Percentiles rank a stretch among this genome's conserved stretches.
These are phyloP conservation scores for Tribolium freemani DNA, from an alignment of 2,888 invertebrate species.

Conservation along the genomic window DNA sequence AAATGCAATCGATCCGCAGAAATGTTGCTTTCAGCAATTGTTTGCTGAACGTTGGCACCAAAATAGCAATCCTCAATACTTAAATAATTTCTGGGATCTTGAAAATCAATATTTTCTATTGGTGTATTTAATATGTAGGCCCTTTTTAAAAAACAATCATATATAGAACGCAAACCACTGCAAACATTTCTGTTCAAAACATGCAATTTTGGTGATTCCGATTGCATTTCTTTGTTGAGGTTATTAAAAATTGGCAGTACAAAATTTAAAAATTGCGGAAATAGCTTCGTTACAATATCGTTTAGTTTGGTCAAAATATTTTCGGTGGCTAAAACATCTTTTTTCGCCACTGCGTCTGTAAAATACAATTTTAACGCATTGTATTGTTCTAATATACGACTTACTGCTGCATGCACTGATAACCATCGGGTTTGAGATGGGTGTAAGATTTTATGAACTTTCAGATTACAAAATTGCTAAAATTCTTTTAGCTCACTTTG, in stretches of 20 bases:
- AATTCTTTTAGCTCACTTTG: too few species aligned
- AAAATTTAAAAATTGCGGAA: constrained; percentile 42
- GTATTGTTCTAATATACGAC: constrained; percentile 46
- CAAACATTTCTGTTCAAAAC: background rate
- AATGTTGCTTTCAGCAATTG: background rate
- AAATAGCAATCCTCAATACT: constrained; percentile 28
- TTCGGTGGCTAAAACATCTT: too few species aligned
- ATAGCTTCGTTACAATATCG: constrained; percentile 34
- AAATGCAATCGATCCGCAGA: too few species aligned
- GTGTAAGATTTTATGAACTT: constrained; percentile 46
- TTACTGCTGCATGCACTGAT: constrained; percentile 33
- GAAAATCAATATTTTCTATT: constrained; percentile 17
- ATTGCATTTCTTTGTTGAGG: constrained; percentile 41
- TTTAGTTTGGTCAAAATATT: constrained; percentile 3
- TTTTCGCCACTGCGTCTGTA: too few species aligned
- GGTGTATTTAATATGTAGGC: background rate
- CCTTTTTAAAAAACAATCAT: constrained; percentile 34
- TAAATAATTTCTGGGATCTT: constrained; percentile 22
- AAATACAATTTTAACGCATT: constrained; percentile 42
- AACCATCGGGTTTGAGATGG: constrained; percentile 46
- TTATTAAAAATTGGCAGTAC: constrained; percentile 35
- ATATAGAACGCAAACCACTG: background rate
- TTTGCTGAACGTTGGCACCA: background rate
- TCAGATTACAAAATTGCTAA: constrained; percentile 42
- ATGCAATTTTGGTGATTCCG: constrained; percentile 25